A percentile compares a stretch with the other conserved stretches of the same genome.
phyloP scores from a whole-genome alignment of 2,797 vertebrate genomes.

The Mormyrops boulengeri region DNA sequence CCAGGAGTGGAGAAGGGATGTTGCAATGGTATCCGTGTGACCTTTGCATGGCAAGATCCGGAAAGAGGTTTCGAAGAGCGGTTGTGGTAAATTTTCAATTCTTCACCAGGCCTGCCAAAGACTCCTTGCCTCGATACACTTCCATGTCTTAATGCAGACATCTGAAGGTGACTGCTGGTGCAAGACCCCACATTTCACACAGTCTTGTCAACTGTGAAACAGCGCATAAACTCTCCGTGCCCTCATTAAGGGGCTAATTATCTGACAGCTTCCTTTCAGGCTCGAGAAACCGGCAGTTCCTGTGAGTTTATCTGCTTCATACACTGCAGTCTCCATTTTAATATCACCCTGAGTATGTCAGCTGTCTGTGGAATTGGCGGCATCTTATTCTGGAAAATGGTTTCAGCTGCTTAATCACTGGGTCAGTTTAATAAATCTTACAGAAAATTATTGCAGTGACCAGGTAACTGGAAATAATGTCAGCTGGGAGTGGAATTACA shows the following conservation, averaged over 20 bases:
- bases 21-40: background rate
- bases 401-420: background rate
- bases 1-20: background rate
- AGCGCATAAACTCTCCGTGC: background rate
- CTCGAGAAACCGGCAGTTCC: background rate
- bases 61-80: no score
- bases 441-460: background rate
- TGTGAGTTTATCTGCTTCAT: background rate
- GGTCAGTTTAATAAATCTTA: background rate
- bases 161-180: background rate
- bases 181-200: conserved; percentile 13
- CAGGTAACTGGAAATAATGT: background rate
- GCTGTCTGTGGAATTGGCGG: background rate
- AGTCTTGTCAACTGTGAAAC: conserved; percentile 19
- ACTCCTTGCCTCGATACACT: background rate
- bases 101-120: background rate
- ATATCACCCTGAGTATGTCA: background rate
- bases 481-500: background rate
- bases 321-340: background rate
- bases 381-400: background rate
- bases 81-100: background rate
- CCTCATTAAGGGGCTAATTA: background rate
- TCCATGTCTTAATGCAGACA: background rate
- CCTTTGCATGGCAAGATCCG: background rate
- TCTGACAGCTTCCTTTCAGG: conserved; percentile 11